Base-by-base conservation (phyloP, 2,797 vertebrate species). In the Propithecus perrieri region DNA sequence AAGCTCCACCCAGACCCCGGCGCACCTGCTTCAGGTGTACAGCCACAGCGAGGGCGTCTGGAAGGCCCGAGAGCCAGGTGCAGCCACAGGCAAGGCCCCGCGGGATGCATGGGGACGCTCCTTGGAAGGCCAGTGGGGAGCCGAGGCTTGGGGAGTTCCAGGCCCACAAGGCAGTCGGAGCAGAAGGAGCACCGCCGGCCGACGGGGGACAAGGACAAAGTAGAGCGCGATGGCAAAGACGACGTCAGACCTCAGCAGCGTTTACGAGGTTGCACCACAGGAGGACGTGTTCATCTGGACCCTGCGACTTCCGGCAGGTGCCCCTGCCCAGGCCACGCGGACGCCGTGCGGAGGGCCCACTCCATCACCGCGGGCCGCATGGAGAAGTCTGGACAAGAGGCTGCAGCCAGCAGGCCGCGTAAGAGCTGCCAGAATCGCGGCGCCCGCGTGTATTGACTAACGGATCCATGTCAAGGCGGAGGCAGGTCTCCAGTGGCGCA, bases 1-100 rank as follows among this genome's bases (percentile, higher is more conserved):
- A 18, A 17, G 50, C 11, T 61, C 59, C 26, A 5, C 24, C 20
- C 48, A 1, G 0, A 4, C 0, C 2, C 0, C 13, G 35, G 1
- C 0, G 2, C 22, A 0, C 4, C 3, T 69, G 18, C 2, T 20
- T 0, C 0, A 0, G 38, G 48, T 5, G 1, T 26, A 6, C 10
- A 12, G 28, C n/a, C n/a, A 2, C 26, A 18, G 55, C 12, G 0
- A 28, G 48, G 3, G 30, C 2, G 12, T 8, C 59, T 15, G 9
- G 53, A 41, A 5, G n/a, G 30, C 22, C 59, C 5, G 17, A 3
- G 8, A 50, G 3, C 10, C 35, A 1, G 2, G n/a, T 14, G 22
- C 38, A 24, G 90, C 46, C 24, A 12, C 17, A 7, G 7, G 5
- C 5, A 55, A n/a, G 13, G 48, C 1, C 26, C 13, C 20, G 2